Conservation (phyloP, 2,888 invertebrate genomes). For the Drosophila mettleri region DNA sequence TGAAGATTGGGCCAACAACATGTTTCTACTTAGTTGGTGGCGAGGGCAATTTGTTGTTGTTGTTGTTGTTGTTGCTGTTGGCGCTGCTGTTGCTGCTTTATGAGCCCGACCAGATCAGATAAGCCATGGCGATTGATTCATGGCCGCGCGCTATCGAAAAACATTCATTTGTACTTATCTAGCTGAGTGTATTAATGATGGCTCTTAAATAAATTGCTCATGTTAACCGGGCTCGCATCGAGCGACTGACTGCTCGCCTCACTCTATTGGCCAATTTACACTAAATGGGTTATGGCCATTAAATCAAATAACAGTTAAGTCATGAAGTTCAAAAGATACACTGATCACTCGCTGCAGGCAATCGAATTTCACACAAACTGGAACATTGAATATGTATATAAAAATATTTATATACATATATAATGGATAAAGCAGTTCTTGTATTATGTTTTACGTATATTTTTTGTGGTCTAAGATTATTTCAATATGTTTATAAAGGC, state of each 20-base stretch:
- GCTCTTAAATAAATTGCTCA: conserved; percentile 50
- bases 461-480: too few species aligned
- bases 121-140: conserved; percentile 47
- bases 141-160: conserved; percentile 36
- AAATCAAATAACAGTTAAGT: conserved; percentile 39
- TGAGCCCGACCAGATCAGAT: conserved; percentile 39
- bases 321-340: conserved; percentile 13
- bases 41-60: conserved; percentile 32
- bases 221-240: conserved; percentile 29
- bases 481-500: too few species aligned
- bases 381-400: background rate
- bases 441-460: too few species aligned
- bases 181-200: conserved; percentile 43
- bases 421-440: too few species aligned
- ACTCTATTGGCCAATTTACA: conserved; percentile 20
- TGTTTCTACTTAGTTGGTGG: conserved; percentile 27
- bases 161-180: conserved; percentile 46
- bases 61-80: conserved; percentile 9
- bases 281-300: conserved; percentile 21
- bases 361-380: background rate
- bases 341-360: conserved; percentile 8
- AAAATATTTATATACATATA: background rate
- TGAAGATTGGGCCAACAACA: conserved; percentile 40
- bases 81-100: conserved; percentile 11
- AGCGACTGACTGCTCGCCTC: conserved; percentile 11